Evolutionary conservation across 2,888 invertebrate species (phyloP), one percentile per base, ranked within the genome.

Genomic region (Molorchus minor): DNA sequence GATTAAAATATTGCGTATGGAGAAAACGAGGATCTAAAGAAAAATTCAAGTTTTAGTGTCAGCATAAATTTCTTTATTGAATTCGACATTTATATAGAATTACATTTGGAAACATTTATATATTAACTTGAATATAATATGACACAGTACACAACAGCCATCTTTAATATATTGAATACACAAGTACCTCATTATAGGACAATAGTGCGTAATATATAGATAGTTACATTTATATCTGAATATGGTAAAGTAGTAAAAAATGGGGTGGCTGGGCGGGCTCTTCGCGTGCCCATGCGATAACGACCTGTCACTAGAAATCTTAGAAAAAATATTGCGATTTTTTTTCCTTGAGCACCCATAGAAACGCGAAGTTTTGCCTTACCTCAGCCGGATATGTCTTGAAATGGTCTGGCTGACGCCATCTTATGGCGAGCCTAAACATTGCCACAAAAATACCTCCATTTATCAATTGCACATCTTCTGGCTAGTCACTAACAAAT

Each of bases 391-490:
- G 81, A 80, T 81, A 81, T 81, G 81, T 81, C 77, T 80, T 69
- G 81, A 80, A 81, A 80, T 81, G 81, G 81, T 81, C 81, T 78
- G 77, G 79, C 78, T 56, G 68, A 64, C 70, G 68, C 73, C 71
- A 68, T 67, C 57, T 66, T 58, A 64, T 59, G 68, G 73, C 73
- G 64, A 70, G 73, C 75, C 74, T 71, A 75, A 77, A 77, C 71
- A 71, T 75, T 74, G 72, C 74, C 77, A 76, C 75, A 76, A 77
- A 76, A 77, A 76, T 76, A 74, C 71, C 73, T 62, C 68, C 73
- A 76, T 75, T 75, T 71, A 75, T 73, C 71, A 76, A 71, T 72
- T 72, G 73, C 72, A 71, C 68, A 60, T 46, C 56, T 55, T 52
- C 46, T 44, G 47, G 56, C 55, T 44, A 46, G 13, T 47, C 15